Evolutionary conservation across 2,797 vertebrate genomes (phyloP).

Genomic region (Scomberomorus guttatus): DNA sequence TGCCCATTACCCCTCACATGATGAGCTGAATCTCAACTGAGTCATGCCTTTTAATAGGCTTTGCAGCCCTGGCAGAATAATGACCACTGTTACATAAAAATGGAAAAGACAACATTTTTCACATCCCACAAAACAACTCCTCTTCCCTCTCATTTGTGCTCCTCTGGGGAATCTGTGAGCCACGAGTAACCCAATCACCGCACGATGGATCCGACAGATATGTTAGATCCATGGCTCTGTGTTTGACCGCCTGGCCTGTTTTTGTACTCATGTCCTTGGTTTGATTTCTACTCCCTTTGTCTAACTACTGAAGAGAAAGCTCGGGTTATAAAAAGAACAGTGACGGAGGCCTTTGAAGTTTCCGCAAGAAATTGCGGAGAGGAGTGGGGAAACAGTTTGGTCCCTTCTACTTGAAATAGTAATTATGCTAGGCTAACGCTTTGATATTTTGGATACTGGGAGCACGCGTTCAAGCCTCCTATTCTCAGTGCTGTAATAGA

Average conservation of each 20-base stretch:
- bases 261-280: constrained; percentile 60
- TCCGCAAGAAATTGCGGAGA: constrained; percentile 64
- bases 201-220: constrained; percentile 60
- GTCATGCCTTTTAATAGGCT: constrained; percentile 57
- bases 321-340: constrained; percentile 77
- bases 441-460: constrained; percentile 81
- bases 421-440: constrained; percentile 81
- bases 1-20: constrained; percentile 27
- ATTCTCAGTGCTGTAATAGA: constrained; percentile 64
- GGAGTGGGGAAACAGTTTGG: constrained; percentile 75
- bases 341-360: constrained; percentile 78
- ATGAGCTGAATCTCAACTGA: constrained; percentile 57
- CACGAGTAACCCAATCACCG: constrained; percentile 45
- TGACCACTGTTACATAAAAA: constrained; percentile 57
- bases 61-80: constrained; percentile 40
- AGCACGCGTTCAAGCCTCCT: constrained; percentile 60
- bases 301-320: constrained; percentile 62
- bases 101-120: constrained; percentile 47
- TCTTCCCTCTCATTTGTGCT: constrained; percentile 29
- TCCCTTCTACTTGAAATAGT: constrained; percentile 84
- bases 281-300: constrained; percentile 74
- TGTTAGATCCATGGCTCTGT: constrained; percentile 51
- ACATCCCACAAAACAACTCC: constrained; percentile 27
- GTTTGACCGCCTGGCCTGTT: constrained; percentile 70
- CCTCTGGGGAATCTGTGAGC: constrained; percentile 41